These are phyloP conservation scores for Gastrophysa polygoni DNA, from an alignment of 2,888 invertebrate genomes.

Conservation along the genomic window DNA sequence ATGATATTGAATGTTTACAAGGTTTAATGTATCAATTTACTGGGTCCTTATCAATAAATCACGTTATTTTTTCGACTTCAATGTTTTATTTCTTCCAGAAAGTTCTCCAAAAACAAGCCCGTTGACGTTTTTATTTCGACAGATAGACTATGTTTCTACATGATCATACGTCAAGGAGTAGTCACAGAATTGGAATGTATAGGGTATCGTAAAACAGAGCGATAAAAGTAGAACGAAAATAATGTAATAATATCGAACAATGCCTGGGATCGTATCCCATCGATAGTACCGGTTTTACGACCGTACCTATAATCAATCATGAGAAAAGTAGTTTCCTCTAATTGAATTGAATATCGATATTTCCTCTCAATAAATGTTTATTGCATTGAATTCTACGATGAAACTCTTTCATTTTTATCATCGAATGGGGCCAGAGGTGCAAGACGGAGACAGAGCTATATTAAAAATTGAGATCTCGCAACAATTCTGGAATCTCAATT, in stretches of 20 bases:
- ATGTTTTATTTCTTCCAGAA: background rate
- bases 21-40: conserved; percentile 14
- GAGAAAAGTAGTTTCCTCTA: background rate
- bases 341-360: background rate
- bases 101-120: too few relatives aligned
- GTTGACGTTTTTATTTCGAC: too few relatives aligned
- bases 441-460: too few relatives aligned
- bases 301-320: background rate
- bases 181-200: background rate
- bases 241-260: background rate
- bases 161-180: background rate
- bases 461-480: too few relatives aligned
- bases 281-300: background rate
- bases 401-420: too few relatives aligned
- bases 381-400: too few relatives aligned
- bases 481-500: too few relatives aligned
- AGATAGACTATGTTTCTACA: background rate
- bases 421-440: too few relatives aligned
- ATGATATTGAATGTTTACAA: conserved; percentile 30
- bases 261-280: background rate
- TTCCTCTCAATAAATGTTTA: background rate
- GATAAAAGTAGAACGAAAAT: background rate
- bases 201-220: background rate
- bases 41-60: conserved; percentile 28
- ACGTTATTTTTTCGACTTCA: conserved; percentile 29